These are phyloP conservation scores for Drosophila macrothrix DNA, from an alignment of 2,888 invertebrate genomes.

Conservation along the genomic window DNA sequence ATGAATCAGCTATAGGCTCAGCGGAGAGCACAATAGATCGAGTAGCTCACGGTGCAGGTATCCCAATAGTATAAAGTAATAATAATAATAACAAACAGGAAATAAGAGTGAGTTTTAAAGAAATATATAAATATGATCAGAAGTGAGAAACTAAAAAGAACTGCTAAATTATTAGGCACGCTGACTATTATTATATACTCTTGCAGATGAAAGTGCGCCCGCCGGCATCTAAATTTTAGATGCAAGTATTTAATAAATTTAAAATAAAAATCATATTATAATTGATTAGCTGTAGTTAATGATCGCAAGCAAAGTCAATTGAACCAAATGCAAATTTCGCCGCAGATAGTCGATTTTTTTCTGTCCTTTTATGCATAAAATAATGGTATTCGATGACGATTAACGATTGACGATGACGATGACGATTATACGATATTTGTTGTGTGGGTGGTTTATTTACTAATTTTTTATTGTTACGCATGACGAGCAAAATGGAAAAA, in stretches of 20 bases:
- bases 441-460: background rate
- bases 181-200: no score
- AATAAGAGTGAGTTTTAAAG: no score
- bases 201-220: no score
- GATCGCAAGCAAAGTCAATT: slow-evolving; percentile 2
- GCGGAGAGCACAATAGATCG: no score
- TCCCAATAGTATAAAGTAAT: no score
- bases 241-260: background rate
- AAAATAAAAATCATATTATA: background rate
- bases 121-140: no score
- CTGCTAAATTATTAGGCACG: background rate
- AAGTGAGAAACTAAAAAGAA: rapidly evolving
- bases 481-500: slow-evolving; percentile 43
- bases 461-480: slow-evolving; percentile 63
- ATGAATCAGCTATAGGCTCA: no score
- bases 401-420: slow-evolving; percentile 21
- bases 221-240: no score
- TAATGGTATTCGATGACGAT: slow-evolving; percentile 23
- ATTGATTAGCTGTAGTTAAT: slow-evolving; percentile 20
- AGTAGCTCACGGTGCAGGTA: no score
- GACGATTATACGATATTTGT: background rate
- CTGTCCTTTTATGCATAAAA: background rate
- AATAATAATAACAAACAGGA: no score
- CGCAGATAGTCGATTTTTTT: background rate
- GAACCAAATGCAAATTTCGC: slow-evolving; percentile 3